These are phyloP conservation scores for Nyctibius bracteatus DNA, from an alignment of 2,113 vertebrate species.

Conservation along the genomic window DNA sequence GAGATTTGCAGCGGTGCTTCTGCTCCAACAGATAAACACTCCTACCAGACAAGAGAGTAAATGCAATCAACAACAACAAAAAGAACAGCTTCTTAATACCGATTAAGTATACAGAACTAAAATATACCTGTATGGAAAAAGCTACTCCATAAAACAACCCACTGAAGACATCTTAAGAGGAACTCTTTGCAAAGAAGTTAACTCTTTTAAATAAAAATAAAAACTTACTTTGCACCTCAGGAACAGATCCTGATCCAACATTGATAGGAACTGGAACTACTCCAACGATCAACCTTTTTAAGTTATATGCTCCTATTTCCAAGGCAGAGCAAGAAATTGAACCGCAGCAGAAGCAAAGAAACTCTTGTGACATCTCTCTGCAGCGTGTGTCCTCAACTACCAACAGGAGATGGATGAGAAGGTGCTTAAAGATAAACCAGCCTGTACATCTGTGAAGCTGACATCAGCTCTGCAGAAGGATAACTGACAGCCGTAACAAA, in stretches of 20 bases:
- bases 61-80: neutral
- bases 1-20: accelerated
- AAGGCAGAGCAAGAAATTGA: neutral
- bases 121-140: neutral
- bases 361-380: neutral
- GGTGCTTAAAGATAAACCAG: neutral
- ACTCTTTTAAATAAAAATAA: neutral
- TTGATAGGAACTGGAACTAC: neutral
- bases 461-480: neutral
- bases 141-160: neutral
- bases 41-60: neutral
- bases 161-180: neutral
- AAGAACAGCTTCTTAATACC: neutral
- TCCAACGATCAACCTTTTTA: neutral
- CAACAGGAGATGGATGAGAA: neutral
- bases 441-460: neutral
- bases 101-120: neutral
- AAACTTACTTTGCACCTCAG: neutral
- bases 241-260: neutral
- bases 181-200: neutral
- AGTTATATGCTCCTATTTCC: neutral
- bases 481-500: neutral
- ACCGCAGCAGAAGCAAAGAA: neutral
- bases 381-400: neutral
- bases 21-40: neutral